Conservation (phyloP, 2,113 vertebrate genomes). For the Chamaetylas fuelleborni region DNA sequence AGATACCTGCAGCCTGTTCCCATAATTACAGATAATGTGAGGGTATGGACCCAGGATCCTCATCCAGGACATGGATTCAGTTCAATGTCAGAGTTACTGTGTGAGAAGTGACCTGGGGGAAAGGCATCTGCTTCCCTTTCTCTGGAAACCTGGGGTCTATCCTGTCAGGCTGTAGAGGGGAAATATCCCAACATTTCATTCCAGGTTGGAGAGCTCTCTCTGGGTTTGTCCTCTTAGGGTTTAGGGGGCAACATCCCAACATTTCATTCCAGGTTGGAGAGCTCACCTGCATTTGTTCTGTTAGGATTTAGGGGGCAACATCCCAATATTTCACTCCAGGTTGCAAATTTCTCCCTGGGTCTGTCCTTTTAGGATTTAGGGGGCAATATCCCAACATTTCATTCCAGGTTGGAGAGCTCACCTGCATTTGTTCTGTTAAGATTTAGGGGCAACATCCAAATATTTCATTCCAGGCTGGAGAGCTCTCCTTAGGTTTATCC, state of each 20-base stretch:
- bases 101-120: neutral
- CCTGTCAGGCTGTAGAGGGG: neutral
- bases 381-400: neutral
- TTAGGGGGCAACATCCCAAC: neutral
- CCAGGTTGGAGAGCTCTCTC: neutral
- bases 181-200: neutral
- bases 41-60: neutral
- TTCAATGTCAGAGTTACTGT: neutral
- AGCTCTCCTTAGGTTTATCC: neutral
- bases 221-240: rapidly evolving
- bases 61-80: neutral
- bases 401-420: neutral
- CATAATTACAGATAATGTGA: neutral
- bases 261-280: neutral
- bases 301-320: rapidly evolving
- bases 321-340: neutral
- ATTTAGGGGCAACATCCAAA: neutral
- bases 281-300: rapidly evolving
- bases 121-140: neutral
- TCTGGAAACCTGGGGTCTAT: neutral
- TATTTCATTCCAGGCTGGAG: neutral
- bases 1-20: neutral
- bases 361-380: rapidly evolving
- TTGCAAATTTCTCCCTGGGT: too few relatives aligned
- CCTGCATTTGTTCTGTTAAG: rapidly evolving